Conservation (phyloP, 2,797 vertebrate genomes). For the Anableps anableps region DNA sequence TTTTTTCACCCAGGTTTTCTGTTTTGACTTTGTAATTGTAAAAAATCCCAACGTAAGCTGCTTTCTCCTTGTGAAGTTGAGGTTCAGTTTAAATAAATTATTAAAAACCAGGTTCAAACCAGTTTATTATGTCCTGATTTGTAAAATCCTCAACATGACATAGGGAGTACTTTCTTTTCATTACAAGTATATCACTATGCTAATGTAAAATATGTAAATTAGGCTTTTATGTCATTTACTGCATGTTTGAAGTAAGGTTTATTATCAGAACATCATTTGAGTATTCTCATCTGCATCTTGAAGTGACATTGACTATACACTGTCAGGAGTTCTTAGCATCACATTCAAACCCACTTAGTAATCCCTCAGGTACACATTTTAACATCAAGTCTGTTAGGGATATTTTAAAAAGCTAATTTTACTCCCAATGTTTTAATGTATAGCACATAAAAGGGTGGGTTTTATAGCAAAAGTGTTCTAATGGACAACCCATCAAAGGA, state of each 20-base stretch:
- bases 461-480: constrained; percentile 4
- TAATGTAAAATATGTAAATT: background rate
- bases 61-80: background rate
- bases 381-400: background rate
- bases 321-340: background rate
- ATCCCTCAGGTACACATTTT: background rate
- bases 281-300: background rate
- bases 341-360: background rate
- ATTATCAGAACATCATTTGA: background rate
- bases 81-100: background rate
- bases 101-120: background rate
- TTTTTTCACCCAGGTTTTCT: background rate
- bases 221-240: background rate
- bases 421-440: background rate
- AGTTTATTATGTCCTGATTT: background rate
- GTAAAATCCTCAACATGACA: background rate
- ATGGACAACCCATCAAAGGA: background rate
- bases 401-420: background rate
- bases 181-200: background rate
- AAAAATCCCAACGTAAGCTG: background rate
- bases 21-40: background rate
- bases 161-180: background rate
- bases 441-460: background rate
- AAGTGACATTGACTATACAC: background rate
- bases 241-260: background rate